These are phyloP conservation scores for Notocelia uddmanniana DNA, from an alignment of 2,888 invertebrate species.

Conservation along the genomic window DNA sequence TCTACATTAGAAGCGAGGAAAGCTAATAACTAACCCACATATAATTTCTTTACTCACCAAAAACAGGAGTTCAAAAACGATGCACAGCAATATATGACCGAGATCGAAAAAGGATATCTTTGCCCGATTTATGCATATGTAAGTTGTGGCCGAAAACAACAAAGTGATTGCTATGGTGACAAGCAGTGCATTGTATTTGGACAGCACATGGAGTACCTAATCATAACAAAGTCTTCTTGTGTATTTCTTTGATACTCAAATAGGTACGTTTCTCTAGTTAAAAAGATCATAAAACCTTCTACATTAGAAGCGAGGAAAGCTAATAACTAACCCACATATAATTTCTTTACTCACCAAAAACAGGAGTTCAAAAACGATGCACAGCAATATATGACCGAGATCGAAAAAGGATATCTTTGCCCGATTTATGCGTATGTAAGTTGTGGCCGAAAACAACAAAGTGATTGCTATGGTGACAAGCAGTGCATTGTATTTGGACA, in stretches of 20 bases:
- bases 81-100: constrained; percentile 1
- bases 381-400: background rate
- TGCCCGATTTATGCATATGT: background rate
- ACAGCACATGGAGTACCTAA: background rate
- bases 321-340: too few species aligned
- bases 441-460: too few species aligned
- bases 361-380: background rate
- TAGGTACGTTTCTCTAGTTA: too few species aligned
- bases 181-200: background rate
- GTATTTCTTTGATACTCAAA: too few species aligned
- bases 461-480: background rate
- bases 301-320: too few species aligned
- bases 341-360: background rate
- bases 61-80: background rate
- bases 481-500: background rate
- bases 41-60: background rate
- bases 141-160: too few species aligned
- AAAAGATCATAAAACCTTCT: too few species aligned
- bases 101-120: background rate
- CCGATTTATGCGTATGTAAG: background rate
- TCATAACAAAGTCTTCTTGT: background rate
- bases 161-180: background rate
- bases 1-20: too few species aligned
- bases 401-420: background rate
- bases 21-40: too few species aligned